These are phyloP conservation scores for Drosophila multiciliata DNA, from an alignment of 2,888 invertebrate genomes.

Conservation along the genomic window DNA sequence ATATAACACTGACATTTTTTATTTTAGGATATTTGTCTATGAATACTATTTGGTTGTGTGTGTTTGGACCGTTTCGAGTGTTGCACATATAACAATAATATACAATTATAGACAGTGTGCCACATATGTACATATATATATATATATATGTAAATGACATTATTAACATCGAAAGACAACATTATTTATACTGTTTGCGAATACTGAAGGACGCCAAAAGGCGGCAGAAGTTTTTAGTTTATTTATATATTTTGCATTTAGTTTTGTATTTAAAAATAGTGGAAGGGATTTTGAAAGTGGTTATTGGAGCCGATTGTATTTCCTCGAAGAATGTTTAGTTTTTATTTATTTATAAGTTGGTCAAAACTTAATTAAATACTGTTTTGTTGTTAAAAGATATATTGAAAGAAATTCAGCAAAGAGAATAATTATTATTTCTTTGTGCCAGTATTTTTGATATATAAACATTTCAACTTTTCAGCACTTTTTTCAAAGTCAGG, in stretches of 20 bases:
- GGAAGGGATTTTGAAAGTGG: conserved; percentile 44
- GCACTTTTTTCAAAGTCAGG: background rate
- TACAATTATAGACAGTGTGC: conserved; percentile 53
- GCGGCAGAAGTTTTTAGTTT: conserved; percentile 43
- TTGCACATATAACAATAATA: conserved; percentile 72
- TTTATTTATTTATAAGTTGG: background rate
- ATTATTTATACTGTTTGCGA: conserved; percentile 34
- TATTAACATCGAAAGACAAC: conserved; percentile 68
- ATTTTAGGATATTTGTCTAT: conserved; percentile 19
- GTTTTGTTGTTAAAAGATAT: background rate
- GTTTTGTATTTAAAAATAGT: conserved; percentile 35
- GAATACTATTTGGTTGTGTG: conserved; percentile 62
- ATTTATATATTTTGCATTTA: conserved; percentile 26
- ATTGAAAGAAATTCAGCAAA: background rate
- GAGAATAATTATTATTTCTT: background rate
- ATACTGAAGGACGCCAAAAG: conserved; percentile 64
- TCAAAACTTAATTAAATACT: background rate
- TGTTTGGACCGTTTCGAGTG: conserved; percentile 72
- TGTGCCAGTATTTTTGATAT: background rate
- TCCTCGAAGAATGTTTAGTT: background rate
- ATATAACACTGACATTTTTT: conserved; percentile 26
- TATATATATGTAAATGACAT: conserved; percentile 24
- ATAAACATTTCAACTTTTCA: background rate
- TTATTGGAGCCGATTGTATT: conserved; percentile 1
- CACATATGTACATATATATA: conserved; percentile 16